phyloP scores from a whole-genome alignment of 1,140 invertebrate species.

The Drosophila nasuta region DNA sequence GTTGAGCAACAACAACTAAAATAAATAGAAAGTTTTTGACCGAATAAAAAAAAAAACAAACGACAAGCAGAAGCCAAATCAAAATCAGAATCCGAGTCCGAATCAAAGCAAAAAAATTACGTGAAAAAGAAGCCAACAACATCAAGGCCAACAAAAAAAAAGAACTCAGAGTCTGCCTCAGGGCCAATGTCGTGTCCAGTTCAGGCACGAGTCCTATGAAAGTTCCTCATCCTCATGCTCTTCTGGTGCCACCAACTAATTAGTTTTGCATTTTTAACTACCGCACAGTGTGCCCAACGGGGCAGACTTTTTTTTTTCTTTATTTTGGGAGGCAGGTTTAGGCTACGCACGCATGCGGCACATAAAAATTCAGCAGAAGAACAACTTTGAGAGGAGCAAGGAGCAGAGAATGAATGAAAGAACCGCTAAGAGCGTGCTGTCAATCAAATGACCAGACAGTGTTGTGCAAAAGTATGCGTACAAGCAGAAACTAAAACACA shows the following conservation, averaged over 20 bases:
- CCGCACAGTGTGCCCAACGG: slow-evolving; percentile 28
- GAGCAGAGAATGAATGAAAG: neutral
- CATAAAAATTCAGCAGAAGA: slow-evolving; percentile 39
- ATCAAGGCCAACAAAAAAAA: slow-evolving; percentile 18
- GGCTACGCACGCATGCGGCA: slow-evolving; percentile 39
- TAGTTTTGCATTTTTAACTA: slow-evolving; percentile 73
- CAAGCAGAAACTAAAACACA: slow-evolving; percentile 1
- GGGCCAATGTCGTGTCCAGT: slow-evolving; percentile 28
- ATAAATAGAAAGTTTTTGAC: slow-evolving; percentile 2
- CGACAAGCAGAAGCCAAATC: neutral
- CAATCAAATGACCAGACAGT: slow-evolving; percentile 58
- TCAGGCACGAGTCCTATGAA: slow-evolving; percentile 15
- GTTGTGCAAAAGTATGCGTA: slow-evolving; percentile 30
- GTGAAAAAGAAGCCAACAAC: neutral
- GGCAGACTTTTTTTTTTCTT: neutral
- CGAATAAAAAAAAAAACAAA: neutral
- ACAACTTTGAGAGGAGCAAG: slow-evolving; percentile 12
- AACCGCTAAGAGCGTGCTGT: slow-evolving; percentile 61
- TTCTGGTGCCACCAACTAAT: slow-evolving; percentile 46
- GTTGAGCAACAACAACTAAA: neutral
- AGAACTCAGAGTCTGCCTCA: neutral
- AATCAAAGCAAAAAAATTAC: neutral
- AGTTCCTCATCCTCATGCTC: neutral
- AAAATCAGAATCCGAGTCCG: slow-evolving; percentile 1
- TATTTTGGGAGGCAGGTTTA: slow-evolving; percentile 8